Conservation (phyloP, 2,888 invertebrate species). For the Himalopsyche kuldschensis region DNA sequence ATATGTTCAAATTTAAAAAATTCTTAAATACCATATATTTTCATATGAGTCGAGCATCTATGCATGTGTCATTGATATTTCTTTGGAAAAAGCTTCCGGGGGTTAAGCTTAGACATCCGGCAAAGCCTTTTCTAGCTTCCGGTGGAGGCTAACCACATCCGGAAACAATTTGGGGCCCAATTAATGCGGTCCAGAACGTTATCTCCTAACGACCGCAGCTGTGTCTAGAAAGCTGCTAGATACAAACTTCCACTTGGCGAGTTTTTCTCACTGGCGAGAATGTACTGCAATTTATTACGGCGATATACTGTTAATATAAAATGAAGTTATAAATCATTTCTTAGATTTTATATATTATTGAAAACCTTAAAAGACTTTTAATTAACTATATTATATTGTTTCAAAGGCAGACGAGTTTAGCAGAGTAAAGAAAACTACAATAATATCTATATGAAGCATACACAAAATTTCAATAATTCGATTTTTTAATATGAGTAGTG, state of each 20-base stretch:
- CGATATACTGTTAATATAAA: no score
- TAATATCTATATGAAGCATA: no score
- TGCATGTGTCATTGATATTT: neutral
- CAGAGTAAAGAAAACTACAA: no score
- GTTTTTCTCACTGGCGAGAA: neutral
- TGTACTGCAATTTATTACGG: no score
- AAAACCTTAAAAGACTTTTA: no score
- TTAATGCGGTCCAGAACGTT: constrained; percentile 23
- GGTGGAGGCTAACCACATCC: neutral
- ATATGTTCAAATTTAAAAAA: no score
- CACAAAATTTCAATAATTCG: no score
- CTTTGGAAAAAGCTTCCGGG: neutral
- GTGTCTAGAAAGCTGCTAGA: neutral
- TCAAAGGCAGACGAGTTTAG: no score
- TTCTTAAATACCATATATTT: neutral
- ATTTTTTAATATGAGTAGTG: no score
- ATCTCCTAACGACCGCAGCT: constrained; percentile 32
- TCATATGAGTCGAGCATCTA: neutral
- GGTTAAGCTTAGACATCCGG: neutral
- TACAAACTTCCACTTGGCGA: neutral
- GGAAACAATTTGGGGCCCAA: constrained; percentile 29
- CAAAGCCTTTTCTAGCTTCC: constrained; percentile 7
- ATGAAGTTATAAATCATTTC: no score
- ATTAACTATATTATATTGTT: no score
- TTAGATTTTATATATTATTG: no score